phyloP scores from a whole-genome alignment of 2,797 vertebrate species.

The Loris lydekkerianus region DNA sequence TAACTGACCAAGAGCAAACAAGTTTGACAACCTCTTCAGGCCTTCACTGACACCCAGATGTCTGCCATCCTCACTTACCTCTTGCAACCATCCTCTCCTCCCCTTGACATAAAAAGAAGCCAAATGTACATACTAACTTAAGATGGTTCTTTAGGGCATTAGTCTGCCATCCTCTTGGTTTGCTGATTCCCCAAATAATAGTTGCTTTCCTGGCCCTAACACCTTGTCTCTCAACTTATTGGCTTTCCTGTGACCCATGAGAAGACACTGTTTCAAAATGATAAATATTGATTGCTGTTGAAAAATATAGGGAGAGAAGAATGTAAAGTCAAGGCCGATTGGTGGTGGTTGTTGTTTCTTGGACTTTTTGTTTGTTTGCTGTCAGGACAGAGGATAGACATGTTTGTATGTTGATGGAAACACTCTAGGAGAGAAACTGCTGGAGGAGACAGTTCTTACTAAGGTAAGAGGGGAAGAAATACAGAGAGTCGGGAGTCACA shows the following conservation, averaged over 20 bases:
- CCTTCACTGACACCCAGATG: too few relatives aligned
- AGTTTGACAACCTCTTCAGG: too few relatives aligned
- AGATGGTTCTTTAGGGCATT: too few relatives aligned
- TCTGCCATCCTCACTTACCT: too few relatives aligned
- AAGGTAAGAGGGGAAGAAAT: background rate
- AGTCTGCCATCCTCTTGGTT: too few relatives aligned
- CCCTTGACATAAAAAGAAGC: too few relatives aligned
- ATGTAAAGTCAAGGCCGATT: background rate
- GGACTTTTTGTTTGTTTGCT: background rate
- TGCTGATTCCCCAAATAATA: too few relatives aligned
- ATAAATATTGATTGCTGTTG: background rate
- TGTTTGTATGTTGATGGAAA: background rate
- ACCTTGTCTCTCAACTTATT: too few relatives aligned
- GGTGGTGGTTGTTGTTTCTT: background rate
- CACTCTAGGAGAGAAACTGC: background rate
- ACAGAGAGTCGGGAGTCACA: background rate
- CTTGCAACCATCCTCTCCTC: too few relatives aligned
- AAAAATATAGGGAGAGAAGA: background rate
- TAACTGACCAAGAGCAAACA: too few relatives aligned
- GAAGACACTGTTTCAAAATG: background rate
- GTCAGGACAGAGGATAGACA: background rate
- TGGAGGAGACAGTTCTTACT: background rate
- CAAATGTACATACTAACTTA: too few relatives aligned
- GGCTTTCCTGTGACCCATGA: background rate
- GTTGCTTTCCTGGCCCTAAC: too few relatives aligned